phyloP scores from a whole-genome alignment of 2,797 vertebrate genomes.

The Halcyon badia region DNA sequence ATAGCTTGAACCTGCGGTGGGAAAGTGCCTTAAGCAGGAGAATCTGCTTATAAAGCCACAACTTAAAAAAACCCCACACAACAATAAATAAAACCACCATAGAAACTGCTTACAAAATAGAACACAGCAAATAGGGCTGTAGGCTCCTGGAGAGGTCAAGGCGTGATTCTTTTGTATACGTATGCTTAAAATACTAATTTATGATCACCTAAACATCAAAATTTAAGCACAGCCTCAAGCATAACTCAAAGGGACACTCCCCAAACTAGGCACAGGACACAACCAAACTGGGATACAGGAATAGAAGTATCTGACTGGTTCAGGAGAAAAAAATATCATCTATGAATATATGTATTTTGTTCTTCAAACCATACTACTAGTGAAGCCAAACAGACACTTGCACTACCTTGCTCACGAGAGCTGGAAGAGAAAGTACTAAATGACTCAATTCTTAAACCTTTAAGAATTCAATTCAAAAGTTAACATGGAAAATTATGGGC shows the following conservation, averaged over 20 bases:
- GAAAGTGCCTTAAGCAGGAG: not conserved
- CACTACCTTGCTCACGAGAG: not conserved
- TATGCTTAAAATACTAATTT: not conserved
- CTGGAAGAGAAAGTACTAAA: not conserved
- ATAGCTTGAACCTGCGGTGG: not conserved
- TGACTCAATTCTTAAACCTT: not conserved
- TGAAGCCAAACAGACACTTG: not conserved
- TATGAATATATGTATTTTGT: not conserved
- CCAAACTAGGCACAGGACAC: not conserved
- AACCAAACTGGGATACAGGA: fast-evolving
- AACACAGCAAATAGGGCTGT: not conserved
- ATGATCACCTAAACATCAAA: not conserved
- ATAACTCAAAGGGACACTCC: not conserved
- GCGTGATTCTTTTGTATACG: not conserved
- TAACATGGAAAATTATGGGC: not conserved
- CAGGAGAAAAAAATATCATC: not conserved
- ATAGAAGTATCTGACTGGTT: not conserved
- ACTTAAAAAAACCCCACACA: not conserved
- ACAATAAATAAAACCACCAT: fast-evolving
- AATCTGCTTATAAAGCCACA: not conserved
- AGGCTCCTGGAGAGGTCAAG: not conserved
- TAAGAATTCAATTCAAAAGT: not conserved
- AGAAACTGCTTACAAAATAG: not conserved
- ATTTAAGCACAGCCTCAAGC: not conserved
- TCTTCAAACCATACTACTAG: not conserved